Base-by-base conservation (phyloP, 2,888 invertebrate species). In the Hedya salicella region DNA sequence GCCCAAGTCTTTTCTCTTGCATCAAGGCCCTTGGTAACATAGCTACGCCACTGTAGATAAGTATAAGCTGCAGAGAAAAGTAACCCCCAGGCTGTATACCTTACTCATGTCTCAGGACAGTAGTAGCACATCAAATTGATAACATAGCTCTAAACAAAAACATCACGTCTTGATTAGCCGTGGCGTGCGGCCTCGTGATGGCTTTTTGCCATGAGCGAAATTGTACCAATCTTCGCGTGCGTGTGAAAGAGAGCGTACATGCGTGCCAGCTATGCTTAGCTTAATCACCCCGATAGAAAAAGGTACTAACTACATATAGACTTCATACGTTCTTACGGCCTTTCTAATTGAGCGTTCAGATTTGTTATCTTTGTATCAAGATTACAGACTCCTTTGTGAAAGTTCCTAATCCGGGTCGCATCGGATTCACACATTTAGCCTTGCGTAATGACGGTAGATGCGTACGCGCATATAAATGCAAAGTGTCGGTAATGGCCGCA, bases 121-220 rank as follows among this genome's bases (percentile, higher is more conserved):
- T 48, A n/a, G 8, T 5, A 8, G 17, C 36, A 5, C 36, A n/a
- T 39, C 36, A 52, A 53, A 36, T n/a, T 17, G 11, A 36, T 32
- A 36, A 32, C 52, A 52, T 53, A 36, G 17, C 16, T 36, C 1
- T 6, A 53, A 57, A 57, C 44, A 46, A 57, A 57, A 57, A 57
- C 44, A 32, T n/a, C 11, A 32, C 17, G 17, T 57, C 57, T 57
- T 59, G 19, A 39, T 39, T 48, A 39, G 36, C n/a, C 19, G 36
- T 59, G 46, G 65, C 65, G 65, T 65, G 65, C 65, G 6, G 32
- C 46, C 32, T 9, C 53, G 25, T 19, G 19, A 57, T 57, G 56
- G 48, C 42, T 65, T 65, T 65, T 65, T 65, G 52, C 59, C 59
- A 65, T 59, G 59, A 59, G 65, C 65, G 39, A 57, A 59, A 64